phyloP scores from a whole-genome alignment of 2,888 invertebrate genomes.

The Ophraella communa region DNA sequence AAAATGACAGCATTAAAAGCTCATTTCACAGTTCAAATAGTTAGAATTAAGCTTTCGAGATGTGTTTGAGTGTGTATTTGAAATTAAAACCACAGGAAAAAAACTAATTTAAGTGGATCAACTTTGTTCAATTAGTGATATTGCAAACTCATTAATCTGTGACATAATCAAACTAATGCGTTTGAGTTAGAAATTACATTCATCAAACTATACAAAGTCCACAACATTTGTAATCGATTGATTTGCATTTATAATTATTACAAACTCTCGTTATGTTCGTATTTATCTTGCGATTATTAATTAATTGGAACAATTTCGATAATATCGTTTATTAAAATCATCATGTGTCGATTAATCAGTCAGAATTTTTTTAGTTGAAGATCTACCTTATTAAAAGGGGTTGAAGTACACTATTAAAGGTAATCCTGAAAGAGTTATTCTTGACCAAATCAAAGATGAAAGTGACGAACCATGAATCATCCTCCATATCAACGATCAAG shows the following conservation, averaged over 20 bases:
- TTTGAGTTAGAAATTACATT: conserved; percentile 2
- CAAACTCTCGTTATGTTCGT: background rate
- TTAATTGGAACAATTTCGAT: background rate
- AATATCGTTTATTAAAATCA: background rate
- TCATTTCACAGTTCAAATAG: no score
- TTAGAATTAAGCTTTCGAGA: no score
- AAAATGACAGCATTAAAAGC: no score
- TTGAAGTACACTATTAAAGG: no score
- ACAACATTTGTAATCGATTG: conserved; percentile 1
- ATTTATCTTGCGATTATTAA: background rate
- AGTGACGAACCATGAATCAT: no score
- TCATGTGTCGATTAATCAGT: no score
- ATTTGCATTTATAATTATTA: background rate
- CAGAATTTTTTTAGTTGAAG: no score
- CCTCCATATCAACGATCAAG: no score
- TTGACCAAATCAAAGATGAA: no score
- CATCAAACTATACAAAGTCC: background rate
- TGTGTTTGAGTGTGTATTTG: no score
- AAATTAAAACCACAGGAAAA: background rate
- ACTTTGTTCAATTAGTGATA: conserved; percentile 3
- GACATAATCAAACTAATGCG: conserved; percentile 6
- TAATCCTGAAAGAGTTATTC: no score
- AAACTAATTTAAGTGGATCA: background rate
- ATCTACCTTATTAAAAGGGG: no score
- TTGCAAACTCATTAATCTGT: conserved; percentile 19